Conservation (phyloP, 2,888 invertebrate species). For the Leptarthrus brevirostris region DNA sequence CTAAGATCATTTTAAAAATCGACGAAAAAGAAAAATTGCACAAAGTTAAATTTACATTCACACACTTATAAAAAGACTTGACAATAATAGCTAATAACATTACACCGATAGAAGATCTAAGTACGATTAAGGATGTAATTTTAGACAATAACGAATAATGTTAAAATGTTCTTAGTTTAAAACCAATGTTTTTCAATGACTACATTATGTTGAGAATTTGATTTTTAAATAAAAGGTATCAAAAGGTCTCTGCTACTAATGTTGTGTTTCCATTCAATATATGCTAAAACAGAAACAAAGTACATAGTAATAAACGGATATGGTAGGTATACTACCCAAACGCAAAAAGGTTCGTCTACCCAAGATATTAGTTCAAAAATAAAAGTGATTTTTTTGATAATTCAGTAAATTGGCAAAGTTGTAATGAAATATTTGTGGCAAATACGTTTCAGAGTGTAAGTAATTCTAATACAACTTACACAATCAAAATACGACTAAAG, state of each 20-base stretch:
- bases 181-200: conserved; percentile 31
- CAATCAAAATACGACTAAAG: too few relatives aligned
- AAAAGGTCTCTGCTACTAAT: not conserved
- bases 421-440: too few relatives aligned
- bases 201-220: conserved; percentile 29
- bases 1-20: conserved; percentile 28
- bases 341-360: too few relatives aligned
- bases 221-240: conserved; percentile 37
- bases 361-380: too few relatives aligned
- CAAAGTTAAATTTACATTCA: conserved; percentile 28
- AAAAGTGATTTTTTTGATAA: too few relatives aligned
- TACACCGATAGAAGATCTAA: conserved; percentile 14
- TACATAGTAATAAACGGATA: too few relatives aligned
- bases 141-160: conserved; percentile 28
- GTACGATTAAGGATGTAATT: conserved; percentile 5
- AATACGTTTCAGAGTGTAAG: too few relatives aligned
- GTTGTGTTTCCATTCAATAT: too few relatives aligned
- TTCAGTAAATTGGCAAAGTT: too few relatives aligned
- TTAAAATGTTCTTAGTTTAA: conserved; percentile 33
- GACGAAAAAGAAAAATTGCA: conserved; percentile 25
- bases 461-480: too few relatives aligned
- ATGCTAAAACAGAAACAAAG: too few relatives aligned
- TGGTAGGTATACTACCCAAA: too few relatives aligned
- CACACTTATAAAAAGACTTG: conserved; percentile 24
- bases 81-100: conserved; percentile 41